A percentile compares a stretch with the other conserved stretches of the same genome.
These are phyloP conservation scores for Lucinisca nassula DNA, from an alignment of 2,888 invertebrate genomes.

Conservation along the genomic window DNA sequence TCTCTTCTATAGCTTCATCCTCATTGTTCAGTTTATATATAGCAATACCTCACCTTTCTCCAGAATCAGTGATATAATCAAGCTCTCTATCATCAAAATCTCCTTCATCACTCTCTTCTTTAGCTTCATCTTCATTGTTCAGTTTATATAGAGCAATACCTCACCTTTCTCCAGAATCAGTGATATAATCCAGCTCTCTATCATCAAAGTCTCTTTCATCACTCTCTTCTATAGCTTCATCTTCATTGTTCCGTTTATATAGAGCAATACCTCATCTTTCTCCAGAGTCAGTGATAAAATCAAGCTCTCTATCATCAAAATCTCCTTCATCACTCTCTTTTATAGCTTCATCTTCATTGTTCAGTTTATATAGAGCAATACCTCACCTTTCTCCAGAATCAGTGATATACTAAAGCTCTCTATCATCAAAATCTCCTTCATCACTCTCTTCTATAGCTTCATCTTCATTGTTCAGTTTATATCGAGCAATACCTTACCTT, in stretches of 20 bases:
- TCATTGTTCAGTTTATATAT: constrained; percentile 91
- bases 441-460: constrained; percentile 99
- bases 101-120: constrained; percentile 98
- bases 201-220: constrained; percentile 99
- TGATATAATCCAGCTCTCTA: constrained; percentile 97
- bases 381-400: constrained; percentile 89
- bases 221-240: constrained; percentile 98
- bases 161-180: constrained; percentile 90
- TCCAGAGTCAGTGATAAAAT: constrained; percentile 95
- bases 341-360: constrained; percentile 93
- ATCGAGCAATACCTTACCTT: no score
- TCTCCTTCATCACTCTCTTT: constrained; percentile 99
- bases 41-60: no score
- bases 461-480: constrained; percentile 91
- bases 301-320: constrained; percentile 97
- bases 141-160: no score
- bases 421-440: constrained; percentile 98
- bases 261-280: no score
- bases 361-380: no score
- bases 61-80: constrained; percentile 96
- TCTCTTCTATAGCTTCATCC: constrained; percentile 97
- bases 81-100: constrained; percentile 98
- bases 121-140: constrained; percentile 93
- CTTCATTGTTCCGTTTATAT: constrained; percentile 91
- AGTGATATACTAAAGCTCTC: constrained; percentile 98